Conservation (phyloP, 2,888 invertebrate species). For the Neuroscelio doddi region DNA sequence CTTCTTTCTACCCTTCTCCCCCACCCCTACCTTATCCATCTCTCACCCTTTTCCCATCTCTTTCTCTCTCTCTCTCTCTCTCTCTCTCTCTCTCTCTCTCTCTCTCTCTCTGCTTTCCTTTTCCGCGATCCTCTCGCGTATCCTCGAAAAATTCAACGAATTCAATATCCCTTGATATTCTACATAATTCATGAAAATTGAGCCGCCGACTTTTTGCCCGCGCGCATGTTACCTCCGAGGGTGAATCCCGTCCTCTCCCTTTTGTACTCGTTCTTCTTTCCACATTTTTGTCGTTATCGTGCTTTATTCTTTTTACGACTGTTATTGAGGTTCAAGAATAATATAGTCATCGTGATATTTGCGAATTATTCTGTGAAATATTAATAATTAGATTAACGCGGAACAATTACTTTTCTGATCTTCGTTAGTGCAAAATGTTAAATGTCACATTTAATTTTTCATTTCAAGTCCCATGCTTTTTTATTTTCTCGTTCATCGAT, state of each 20-base stretch:
- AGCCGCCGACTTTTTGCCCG: conserved; percentile 64
- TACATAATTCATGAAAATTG: conserved; percentile 71
- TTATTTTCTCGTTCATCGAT: too few relatives aligned
- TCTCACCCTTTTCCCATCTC: too few relatives aligned
- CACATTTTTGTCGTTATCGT: conserved; percentile 17
- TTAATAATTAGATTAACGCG: not conserved
- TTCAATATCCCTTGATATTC: conserved; percentile 68
- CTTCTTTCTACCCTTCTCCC: not conserved
- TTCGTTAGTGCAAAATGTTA: not conserved
- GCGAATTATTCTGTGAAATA: not conserved
- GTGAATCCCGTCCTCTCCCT: conserved; percentile 31
- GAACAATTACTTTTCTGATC: not conserved
- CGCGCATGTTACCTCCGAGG: conserved; percentile 30
- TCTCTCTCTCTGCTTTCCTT: conserved; percentile 30
- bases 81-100: conserved; percentile 33
- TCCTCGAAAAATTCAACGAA: conserved; percentile 65
- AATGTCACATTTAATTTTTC: not conserved
- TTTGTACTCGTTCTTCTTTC: conserved; percentile 14
- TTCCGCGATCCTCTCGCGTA: conserved; percentile 74
- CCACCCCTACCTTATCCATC: too few relatives aligned
- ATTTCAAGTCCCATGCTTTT: too few relatives aligned
- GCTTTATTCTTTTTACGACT: conserved; percentile 20
- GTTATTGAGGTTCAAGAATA: conserved; percentile 4
- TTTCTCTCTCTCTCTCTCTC: too few relatives aligned
- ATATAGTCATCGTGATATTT: not conserved